phyloP scores from a whole-genome alignment of 2,888 invertebrate species.

The Zelleria hepariella region DNA sequence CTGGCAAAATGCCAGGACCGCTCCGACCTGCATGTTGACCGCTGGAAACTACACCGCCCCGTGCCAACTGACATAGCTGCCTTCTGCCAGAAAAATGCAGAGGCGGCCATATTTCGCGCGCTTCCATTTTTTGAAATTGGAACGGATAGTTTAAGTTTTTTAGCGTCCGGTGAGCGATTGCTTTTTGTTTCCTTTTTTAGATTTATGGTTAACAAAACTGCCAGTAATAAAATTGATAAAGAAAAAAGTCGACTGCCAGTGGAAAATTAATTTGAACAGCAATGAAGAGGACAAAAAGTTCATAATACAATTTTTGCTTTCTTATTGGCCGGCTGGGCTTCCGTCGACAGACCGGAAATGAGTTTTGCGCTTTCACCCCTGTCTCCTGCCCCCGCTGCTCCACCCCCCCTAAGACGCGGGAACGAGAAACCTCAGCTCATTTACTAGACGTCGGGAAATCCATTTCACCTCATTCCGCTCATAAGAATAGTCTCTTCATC shows the following conservation, averaged over 20 bases:
- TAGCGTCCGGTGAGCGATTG: background rate
- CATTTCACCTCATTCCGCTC: constrained; percentile 23
- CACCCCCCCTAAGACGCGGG: constrained; percentile 17
- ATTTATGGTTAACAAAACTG: background rate
- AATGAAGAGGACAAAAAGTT: constrained; percentile 39
- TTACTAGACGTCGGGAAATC: constrained; percentile 45
- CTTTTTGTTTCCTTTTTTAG: background rate
- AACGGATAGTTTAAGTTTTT: background rate
- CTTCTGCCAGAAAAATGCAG: constrained; percentile 12
- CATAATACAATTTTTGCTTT: constrained; percentile 51
- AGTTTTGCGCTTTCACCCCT: constrained; percentile 40
- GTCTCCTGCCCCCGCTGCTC: constrained; percentile 17
- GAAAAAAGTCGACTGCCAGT: constrained; percentile 14
- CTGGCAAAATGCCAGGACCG: constrained; percentile 50
- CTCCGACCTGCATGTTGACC: constrained; percentile 22
- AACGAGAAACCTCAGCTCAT: constrained; percentile 48
- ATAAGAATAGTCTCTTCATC: background rate
- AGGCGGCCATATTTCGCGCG: background rate
- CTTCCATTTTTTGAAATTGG: background rate
- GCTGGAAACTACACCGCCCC: background rate
- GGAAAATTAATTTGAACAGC: constrained; percentile 43
- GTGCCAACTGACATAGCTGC: constrained; percentile 6
- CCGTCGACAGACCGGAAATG: constrained; percentile 62
- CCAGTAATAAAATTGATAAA: background rate
- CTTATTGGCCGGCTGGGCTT: constrained; percentile 56